Percentiles rank a stretch among this genome's conserved stretches.
These are phyloP conservation scores for Harpegnathos saltator DNA, from an alignment of 1,140 invertebrate genomes.

Conservation along the genomic window DNA sequence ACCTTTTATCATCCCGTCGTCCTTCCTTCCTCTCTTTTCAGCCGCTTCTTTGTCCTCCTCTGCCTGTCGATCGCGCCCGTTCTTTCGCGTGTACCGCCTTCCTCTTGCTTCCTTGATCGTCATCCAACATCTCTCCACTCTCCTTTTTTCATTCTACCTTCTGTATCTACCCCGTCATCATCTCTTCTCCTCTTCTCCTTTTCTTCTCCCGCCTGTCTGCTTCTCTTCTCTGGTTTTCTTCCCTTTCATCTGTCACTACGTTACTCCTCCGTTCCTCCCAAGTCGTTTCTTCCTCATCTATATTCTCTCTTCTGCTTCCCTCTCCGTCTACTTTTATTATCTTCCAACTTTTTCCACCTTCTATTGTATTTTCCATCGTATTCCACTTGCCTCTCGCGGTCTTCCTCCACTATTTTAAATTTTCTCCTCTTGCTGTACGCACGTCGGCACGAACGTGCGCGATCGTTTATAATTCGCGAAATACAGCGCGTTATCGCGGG, in stretches of 20 bases:
- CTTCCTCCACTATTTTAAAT: not conserved
- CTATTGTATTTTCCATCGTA: not conserved
- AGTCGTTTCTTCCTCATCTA: not conserved
- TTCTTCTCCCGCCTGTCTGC: not conserved
- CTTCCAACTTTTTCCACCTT: not conserved
- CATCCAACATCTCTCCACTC: conserved; percentile 12
- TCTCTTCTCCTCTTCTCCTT: not conserved
- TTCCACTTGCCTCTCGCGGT: not conserved
- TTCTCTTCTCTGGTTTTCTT: not conserved
- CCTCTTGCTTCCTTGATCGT: conserved; percentile 44
- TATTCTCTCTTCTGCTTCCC: not conserved
- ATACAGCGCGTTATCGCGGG: conserved; percentile 65
- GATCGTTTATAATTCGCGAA: conserved; percentile 37
- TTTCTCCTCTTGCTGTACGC: not conserved
- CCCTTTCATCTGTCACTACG: not conserved
- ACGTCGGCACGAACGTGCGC: too few relatives aligned
- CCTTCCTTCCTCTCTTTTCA: conserved; percentile 24
- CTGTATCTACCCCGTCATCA: conserved; percentile 13
- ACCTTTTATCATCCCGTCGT: conserved; percentile 28
- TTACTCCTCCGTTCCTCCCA: not conserved
- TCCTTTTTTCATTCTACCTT: not conserved
- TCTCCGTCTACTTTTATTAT: not conserved
- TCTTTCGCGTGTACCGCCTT: conserved; percentile 27
- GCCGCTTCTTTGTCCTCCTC: conserved; percentile 34
- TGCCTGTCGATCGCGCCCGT: conserved; percentile 23